Evolutionary conservation across 2,888 invertebrate species (phyloP).

Genomic region (Xestia xanthographa): DNA sequence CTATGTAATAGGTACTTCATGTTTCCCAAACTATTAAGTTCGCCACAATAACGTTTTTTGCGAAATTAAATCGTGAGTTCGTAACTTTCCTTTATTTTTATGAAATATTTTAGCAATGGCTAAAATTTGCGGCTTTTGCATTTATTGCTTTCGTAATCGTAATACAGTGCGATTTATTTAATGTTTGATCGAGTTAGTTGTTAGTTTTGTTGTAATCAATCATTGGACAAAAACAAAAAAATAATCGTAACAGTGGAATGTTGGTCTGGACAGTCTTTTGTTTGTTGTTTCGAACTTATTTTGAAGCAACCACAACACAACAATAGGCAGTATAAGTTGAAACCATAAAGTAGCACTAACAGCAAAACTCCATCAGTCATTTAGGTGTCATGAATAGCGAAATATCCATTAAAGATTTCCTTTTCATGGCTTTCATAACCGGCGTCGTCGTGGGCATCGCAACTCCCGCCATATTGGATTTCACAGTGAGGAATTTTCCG

Average conservation of each 20-base stretch:
- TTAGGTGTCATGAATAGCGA: slow-evolving; percentile 72
- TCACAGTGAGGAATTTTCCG: slow-evolving; percentile 64
- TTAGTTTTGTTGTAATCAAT: slow-evolving; percentile 38
- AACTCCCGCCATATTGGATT: slow-evolving; percentile 72
- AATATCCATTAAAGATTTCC: slow-evolving; percentile 80
- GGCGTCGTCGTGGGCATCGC: slow-evolving; percentile 56
- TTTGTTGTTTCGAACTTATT: slow-evolving; percentile 45
- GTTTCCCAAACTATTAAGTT: slow-evolving; percentile 56
- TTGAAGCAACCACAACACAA: slow-evolving; percentile 54
- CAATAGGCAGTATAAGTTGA: slow-evolving; percentile 54
- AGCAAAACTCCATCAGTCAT: slow-evolving; percentile 76
- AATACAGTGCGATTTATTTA: slow-evolving; percentile 34
- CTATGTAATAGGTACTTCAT: slow-evolving; percentile 34
- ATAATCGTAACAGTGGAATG: slow-evolving; percentile 27
- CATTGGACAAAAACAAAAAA: slow-evolving; percentile 26
- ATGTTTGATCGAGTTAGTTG: slow-evolving; percentile 36
- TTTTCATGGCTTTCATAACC: slow-evolving; percentile 75
- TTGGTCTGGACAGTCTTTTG: slow-evolving; percentile 30
- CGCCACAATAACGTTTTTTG: slow-evolving; percentile 57
- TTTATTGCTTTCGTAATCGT: slow-evolving; percentile 51
- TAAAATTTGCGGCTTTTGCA: slow-evolving; percentile 45
- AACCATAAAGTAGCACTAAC: slow-evolving; percentile 57
- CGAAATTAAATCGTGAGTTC: slow-evolving; percentile 64
- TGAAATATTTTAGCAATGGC: slow-evolving; percentile 55
- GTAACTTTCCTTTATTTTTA: slow-evolving; percentile 62